Percentiles rank a stretch among this genome's conserved stretches.
phyloP scores from a whole-genome alignment of 2,113 vertebrate species.

The Potamarius usumacintae region DNA sequence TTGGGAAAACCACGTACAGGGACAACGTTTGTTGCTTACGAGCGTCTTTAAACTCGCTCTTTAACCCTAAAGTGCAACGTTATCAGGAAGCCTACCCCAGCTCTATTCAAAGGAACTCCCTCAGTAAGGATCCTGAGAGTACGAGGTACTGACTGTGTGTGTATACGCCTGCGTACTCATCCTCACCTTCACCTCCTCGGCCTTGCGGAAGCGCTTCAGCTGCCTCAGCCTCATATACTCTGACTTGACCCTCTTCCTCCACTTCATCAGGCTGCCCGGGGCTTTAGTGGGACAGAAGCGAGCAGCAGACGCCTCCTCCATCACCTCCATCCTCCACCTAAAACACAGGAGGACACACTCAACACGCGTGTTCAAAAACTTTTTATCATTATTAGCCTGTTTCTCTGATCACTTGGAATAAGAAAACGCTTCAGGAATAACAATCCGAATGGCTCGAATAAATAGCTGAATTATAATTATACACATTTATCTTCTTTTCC shows the following conservation, averaged over 20 bases:
- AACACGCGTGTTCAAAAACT: not conserved
- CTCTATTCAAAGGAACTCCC: not conserved
- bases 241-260: slow-evolving; percentile 94
- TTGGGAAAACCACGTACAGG: too few relatives aligned
- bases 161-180: not conserved
- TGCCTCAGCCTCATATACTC: slow-evolving; percentile 97
- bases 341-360: slow-evolving; percentile 3
- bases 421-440: too few relatives aligned
- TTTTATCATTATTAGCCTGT: too few relatives aligned
- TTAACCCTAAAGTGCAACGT: too few relatives aligned
- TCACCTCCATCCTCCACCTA: slow-evolving; percentile 70
- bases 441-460: too few relatives aligned
- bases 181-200: slow-evolving; percentile 87
- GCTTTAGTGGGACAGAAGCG: slow-evolving; percentile 45
- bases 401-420: too few relatives aligned
- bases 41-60: too few relatives aligned
- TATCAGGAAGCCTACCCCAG: too few relatives aligned
- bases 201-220: slow-evolving; percentile 88
- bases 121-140: not conserved
- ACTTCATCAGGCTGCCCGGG: slow-evolving; percentile 80
- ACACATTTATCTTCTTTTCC: too few relatives aligned
- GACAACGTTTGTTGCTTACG: too few relatives aligned
- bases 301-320: slow-evolving; percentile 61
- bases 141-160: not conserved
- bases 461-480: too few relatives aligned